Percentiles rank a stretch among this genome's conserved stretches.
phyloP scores from a whole-genome alignment of 2,113 vertebrate species.

The Phainopepla nitens region DNA sequence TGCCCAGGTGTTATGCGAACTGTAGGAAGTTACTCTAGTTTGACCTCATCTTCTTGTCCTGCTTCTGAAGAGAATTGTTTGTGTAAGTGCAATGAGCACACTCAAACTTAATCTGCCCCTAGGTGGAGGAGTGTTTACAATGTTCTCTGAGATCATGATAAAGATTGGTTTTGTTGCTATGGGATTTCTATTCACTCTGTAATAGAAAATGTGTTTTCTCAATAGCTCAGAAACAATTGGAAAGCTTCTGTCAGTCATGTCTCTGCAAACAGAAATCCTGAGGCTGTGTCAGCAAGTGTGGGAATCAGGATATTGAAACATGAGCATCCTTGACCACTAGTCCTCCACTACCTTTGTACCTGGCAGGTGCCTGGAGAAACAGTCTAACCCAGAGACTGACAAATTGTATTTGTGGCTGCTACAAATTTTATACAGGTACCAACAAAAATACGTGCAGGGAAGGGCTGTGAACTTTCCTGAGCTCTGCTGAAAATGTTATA shows the following conservation, averaged over 20 bases:
- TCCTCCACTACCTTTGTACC: neutral
- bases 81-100: neutral
- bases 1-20: neutral
- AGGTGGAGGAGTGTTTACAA: neutral
- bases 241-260: rapidly evolving
- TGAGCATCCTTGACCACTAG: neutral
- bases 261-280: neutral
- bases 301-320: neutral
- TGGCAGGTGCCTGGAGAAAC: neutral
- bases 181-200: neutral
- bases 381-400: neutral
- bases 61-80: neutral
- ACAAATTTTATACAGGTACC: neutral
- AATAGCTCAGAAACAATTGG: neutral
- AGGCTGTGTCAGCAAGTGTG: neutral
- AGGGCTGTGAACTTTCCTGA: neutral
- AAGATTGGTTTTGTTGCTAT: neutral
- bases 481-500: neutral
- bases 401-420: neutral
- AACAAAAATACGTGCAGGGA: neutral
- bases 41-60: neutral
- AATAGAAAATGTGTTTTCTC: neutral
- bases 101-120: neutral
- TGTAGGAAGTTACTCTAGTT: neutral
- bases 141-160: neutral